Base-by-base conservation (phyloP, 2,113 vertebrate genomes). In the Murina feae region DNA sequence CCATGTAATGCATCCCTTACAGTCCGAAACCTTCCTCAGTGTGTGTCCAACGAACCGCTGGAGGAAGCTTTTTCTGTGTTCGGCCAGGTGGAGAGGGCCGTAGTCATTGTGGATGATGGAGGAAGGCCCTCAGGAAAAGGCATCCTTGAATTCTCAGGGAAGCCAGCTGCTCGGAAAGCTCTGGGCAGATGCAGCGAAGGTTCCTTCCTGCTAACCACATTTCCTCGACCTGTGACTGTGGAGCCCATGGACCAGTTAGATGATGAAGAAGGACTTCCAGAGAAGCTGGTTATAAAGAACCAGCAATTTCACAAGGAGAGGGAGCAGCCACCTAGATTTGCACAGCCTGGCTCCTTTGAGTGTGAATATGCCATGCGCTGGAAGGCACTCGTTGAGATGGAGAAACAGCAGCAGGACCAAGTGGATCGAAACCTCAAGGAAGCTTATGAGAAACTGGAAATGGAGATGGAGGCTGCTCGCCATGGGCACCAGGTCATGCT, bases 401-500 rank as follows among this genome's bases (percentile, higher is more conserved):
- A 99, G 98, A 99, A 99, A 98, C 99, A 99, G 96, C 99, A 99
- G 98, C 99, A 99, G 28, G 99, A 99, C 0, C 99, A 99, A 98
- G 99, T 99, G 75, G 99, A 99, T 91, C 98, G 99, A 65, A 99
- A 99, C 98, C 99, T 99, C 97, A 99, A 99, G 94, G 99, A 99
- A 90, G 99, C 99, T 4, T 99, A 99, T 95, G 99, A 99, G 98
- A 99, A 99, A 97, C 98, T 99, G 98, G 99, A 99, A 94, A 98
- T 99, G 14, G 99, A 99, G 97, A 99, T 99, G 99, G 99, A 99
- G 93, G 99, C 99, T 5, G 99, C 99, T 86, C 98, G 99, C 60
- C 99, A 99, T 0, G 99, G 99, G 98, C 99, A 99, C 89, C 99
- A 99, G 98, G 99, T 99, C 97, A 99, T 99, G 99, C 98, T 99